A percentile compares a stretch with the other conserved stretches of the same genome.
Conservation (phyloP, 2,888 invertebrate genomes). For the Nineta flava region DNA sequence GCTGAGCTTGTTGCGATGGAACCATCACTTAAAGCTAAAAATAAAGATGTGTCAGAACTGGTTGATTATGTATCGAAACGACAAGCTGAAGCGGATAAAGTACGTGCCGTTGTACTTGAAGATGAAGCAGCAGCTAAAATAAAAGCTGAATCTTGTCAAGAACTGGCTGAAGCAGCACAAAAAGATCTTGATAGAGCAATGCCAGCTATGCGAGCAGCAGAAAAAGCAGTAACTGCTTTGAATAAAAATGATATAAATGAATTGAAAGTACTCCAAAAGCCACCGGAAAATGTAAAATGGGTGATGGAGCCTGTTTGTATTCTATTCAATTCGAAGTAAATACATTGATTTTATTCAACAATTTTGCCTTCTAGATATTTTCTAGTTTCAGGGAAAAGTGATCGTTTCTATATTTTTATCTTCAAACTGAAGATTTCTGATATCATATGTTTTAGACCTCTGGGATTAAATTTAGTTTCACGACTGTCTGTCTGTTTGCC, state of each 20-base stretch:
- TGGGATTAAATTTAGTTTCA: too few species aligned
- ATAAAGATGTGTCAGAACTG: slow-evolving; percentile 55
- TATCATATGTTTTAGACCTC: too few species aligned
- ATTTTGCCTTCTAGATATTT: too few species aligned
- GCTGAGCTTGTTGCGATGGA: slow-evolving; percentile 64
- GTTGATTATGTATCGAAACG: slow-evolving; percentile 63
- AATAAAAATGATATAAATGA: slow-evolving; percentile 87
- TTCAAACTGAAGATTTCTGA: too few species aligned
- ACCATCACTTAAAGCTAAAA: slow-evolving; percentile 63
- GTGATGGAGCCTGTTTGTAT: slow-evolving; percentile 89
- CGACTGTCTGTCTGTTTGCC: too few species aligned
- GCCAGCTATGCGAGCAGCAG: slow-evolving; percentile 73
- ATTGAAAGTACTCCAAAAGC: slow-evolving; percentile 74
- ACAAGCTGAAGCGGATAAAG: slow-evolving; percentile 66
- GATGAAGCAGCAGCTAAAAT: slow-evolving; percentile 74
- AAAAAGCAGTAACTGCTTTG: slow-evolving; percentile 65
- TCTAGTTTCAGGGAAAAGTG: too few species aligned
- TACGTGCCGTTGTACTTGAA: slow-evolving; percentile 57
- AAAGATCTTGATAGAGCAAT: slow-evolving; percentile 69
- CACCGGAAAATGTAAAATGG: slow-evolving; percentile 69
- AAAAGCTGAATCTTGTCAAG: slow-evolving; percentile 71
- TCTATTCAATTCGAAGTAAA: slow-evolving; percentile 64
- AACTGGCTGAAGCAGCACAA: slow-evolving; percentile 74
- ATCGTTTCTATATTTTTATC: background rate
- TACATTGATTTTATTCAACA: slow-evolving; percentile 11